Conservation (phyloP, 2,113 vertebrate species). For the Scatophagus argus region DNA sequence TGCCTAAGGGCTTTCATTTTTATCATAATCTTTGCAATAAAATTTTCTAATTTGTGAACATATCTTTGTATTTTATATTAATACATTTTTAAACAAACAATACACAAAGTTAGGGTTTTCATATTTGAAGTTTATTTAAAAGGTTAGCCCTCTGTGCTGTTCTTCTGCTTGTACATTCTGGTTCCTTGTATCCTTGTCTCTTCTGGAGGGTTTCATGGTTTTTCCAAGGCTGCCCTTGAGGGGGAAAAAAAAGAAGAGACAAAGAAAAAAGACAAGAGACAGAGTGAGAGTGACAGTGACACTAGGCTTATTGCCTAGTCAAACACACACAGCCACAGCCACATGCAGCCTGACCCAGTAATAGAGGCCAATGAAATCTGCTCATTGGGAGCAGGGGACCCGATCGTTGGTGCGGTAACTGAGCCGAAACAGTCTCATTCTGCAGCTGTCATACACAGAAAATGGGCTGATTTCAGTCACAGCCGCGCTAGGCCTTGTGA, state of each 20-base stretch:
- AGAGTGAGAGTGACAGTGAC: slow-evolving; percentile 71
- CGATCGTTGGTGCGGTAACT: slow-evolving; percentile 58
- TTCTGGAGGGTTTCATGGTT: not conserved
- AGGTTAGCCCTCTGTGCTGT: not conserved
- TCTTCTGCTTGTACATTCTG: not conserved
- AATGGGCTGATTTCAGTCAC: slow-evolving; percentile 66
- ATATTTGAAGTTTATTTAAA: not conserved
- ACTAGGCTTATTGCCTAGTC: slow-evolving; percentile 82
- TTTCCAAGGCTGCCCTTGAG: slow-evolving; percentile 1
- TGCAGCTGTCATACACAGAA: slow-evolving; percentile 73
- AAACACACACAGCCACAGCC: slow-evolving; percentile 71
- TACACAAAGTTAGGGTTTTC: not conserved
- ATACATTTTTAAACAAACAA: not conserved
- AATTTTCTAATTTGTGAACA: not conserved
- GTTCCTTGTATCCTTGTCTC: not conserved
- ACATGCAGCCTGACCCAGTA: slow-evolving; percentile 71
- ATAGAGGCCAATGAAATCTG: slow-evolving; percentile 79
- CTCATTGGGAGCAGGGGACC: slow-evolving; percentile 68
- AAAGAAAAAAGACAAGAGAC: slow-evolving; percentile 20
- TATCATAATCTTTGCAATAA: not conserved
- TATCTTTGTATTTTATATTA: not conserved
- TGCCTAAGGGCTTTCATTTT: not conserved
- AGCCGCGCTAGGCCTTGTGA: slow-evolving; percentile 22
- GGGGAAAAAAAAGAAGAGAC: not conserved
- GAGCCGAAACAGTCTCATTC: slow-evolving; percentile 76